Evolutionary conservation across 1,140 invertebrate species (phyloP).

Genomic region (Scaptomyza pallida): DNA sequence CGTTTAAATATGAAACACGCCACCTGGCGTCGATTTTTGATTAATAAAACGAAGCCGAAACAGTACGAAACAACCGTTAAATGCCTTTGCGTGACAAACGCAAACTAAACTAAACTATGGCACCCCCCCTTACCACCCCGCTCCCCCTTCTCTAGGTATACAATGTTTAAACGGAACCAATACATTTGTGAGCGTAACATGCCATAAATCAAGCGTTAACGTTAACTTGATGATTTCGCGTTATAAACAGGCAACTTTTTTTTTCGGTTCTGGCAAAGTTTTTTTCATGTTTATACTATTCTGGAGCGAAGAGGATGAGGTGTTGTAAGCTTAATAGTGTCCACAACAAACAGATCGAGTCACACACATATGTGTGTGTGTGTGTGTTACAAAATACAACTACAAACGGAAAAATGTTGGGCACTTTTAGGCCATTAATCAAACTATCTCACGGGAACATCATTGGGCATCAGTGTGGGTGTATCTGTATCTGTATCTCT

Average conservation of each 20-base stretch:
- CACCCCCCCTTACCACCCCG: slow-evolving; percentile 8
- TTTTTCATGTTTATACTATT: slow-evolving; percentile 61
- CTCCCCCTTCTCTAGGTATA: neutral
- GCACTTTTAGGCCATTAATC: slow-evolving; percentile 71
- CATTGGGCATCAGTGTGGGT: slow-evolving; percentile 47
- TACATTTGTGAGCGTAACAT: slow-evolving; percentile 67
- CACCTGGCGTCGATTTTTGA: slow-evolving; percentile 52
- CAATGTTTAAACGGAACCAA: slow-evolving; percentile 74
- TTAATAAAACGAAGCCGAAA: slow-evolving; percentile 60
- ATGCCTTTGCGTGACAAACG: slow-evolving; percentile 76
- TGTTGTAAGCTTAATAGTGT: slow-evolving; percentile 66
- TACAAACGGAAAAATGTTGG: slow-evolving; percentile 52
- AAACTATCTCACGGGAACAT: slow-evolving; percentile 81
- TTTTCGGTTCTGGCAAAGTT: slow-evolving; percentile 34
- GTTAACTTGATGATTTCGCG: slow-evolving; percentile 79
- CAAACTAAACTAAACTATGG: slow-evolving; percentile 49
- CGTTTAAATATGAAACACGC: slow-evolving; percentile 60
- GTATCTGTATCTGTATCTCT: slow-evolving; percentile 61
- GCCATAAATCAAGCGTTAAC: slow-evolving; percentile 76
- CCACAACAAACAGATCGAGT: slow-evolving; percentile 32
- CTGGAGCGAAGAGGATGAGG: too few relatives aligned
- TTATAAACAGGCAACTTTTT: slow-evolving; percentile 71
- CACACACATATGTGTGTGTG: slow-evolving; percentile 34
- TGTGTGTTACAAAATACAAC: slow-evolving; percentile 58
- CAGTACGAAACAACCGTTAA: slow-evolving; percentile 53